Evolutionary conservation across 1,140 invertebrate genomes (phyloP), one percentile per base, ranked within the genome.

Genomic region (Penaeus vannamei): DNA sequence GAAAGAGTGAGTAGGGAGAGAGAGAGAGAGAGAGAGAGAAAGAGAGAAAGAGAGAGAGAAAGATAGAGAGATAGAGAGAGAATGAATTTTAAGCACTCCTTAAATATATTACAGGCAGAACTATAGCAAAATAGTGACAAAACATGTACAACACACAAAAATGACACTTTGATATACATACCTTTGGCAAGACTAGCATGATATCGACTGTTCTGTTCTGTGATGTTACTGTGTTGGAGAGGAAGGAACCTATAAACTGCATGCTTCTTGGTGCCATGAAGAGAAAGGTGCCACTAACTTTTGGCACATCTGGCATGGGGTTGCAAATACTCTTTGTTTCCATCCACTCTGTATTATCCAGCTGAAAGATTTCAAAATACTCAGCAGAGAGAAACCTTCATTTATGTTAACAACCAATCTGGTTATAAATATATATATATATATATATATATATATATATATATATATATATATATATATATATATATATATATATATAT

Each of bases 131-230:
- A 20, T 32, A n/a, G n/a, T 66, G 29, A 32, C 42, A 69, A 42
- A 12, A 85, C 26, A 72, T 23, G 76, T 72, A n/a, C 5, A 29
- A 23, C 32, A 85, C 72, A 12, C 12, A 20, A 5, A 26, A 8
- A 53, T 53, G 60, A 60, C 20, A 32, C 5, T 64, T 32, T 4
- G 42, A 64, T 4, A 60, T n/a, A 60, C 80, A 36, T 84, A 89
- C 87, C 82, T 42, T 76, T 62, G 86, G 86, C 29, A 88, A 69
- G 64, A 81, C 86, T 46, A 90, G 81, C 90, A 90, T 87, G 32
- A 90, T 79, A 76, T 90, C 90, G 62, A 85, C 83, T 2, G 66
- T 85, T 20, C 36, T 59, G 53, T 86, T 86, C 23, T 26, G 36
- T 60, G 32, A 86, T 8, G 72, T 69, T 60, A 22, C 22, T n/a